phyloP scores from a whole-genome alignment of 1,140 invertebrate genomes.

The Ostrea denselamellosa region DNA sequence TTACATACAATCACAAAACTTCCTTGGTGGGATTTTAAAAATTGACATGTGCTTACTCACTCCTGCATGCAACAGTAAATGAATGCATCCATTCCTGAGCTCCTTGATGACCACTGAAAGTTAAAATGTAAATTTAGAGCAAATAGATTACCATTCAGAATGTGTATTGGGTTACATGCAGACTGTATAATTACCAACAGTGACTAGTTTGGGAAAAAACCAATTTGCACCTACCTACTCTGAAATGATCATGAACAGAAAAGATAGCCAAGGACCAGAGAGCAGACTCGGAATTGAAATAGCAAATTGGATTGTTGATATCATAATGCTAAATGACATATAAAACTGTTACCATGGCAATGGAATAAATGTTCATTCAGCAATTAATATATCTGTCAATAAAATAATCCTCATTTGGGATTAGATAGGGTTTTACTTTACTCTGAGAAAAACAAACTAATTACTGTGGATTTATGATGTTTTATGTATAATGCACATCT shows the following conservation, averaged over 20 bases:
- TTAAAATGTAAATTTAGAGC: neutral
- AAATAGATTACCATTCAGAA: neutral
- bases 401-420: constrained; percentile 50
- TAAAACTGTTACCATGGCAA: constrained; percentile 45
- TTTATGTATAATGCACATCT: constrained; percentile 28
- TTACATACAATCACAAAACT: too few species aligned
- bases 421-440: constrained; percentile 36
- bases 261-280: neutral
- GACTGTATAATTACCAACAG: neutral
- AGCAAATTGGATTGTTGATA: constrained; percentile 45
- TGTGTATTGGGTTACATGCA: neutral
- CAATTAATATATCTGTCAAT: constrained; percentile 49
- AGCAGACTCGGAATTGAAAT: constrained; percentile 19
- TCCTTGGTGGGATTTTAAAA: too few species aligned
- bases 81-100: neutral
- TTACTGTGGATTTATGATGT: constrained; percentile 37
- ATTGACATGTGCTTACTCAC: too few species aligned
- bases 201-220: neutral
- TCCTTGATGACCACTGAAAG: neutral
- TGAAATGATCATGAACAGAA: constrained; percentile 1
- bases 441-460: constrained; percentile 47
- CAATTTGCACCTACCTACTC: constrained; percentile 32
- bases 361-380: constrained; percentile 45
- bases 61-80: too few species aligned
- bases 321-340: constrained; percentile 46